A percentile compares a stretch with the other conserved stretches of the same genome.
phyloP scores from a whole-genome alignment of 2,888 invertebrate species.

The Ceriagrion tenellum region DNA sequence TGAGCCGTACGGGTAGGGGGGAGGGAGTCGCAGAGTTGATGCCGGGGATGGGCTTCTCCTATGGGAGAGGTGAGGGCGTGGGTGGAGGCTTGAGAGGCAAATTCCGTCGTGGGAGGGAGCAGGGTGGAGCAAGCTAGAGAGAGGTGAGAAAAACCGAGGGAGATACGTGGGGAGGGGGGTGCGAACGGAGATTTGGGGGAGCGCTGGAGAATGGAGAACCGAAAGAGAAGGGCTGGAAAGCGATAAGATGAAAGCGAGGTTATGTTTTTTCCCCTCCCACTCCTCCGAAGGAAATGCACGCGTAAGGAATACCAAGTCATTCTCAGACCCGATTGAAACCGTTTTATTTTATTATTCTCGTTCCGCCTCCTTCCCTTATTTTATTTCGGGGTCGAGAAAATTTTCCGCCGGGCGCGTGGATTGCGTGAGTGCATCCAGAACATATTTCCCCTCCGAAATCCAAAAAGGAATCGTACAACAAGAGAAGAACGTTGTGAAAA shows the following conservation, averaged over 20 bases:
- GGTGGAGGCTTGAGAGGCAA: neutral
- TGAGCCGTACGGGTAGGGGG: neutral
- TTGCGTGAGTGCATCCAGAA: neutral
- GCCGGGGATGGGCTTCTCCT: neutral
- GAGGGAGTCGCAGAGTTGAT: neutral
- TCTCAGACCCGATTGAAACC: conserved; percentile 52
- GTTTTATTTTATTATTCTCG: conserved; percentile 18
- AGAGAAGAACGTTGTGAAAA: neutral
- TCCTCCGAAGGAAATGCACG: neutral
- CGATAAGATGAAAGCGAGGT: conserved; percentile 45
- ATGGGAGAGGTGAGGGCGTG: neutral
- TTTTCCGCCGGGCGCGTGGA: neutral
- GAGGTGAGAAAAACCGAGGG: neutral
- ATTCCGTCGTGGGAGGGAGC: neutral
- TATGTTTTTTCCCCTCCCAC: neutral
- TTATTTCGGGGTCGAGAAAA: conserved; percentile 24
- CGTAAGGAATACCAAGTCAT: conserved; percentile 39
- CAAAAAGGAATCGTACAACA: neutral
- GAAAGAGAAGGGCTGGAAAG: neutral
- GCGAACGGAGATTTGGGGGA: neutral
- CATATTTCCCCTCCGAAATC: neutral
- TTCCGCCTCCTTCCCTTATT: neutral
- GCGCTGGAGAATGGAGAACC: neutral
- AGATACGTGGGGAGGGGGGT: neutral
- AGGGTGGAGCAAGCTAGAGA: neutral